Base-by-base conservation (phyloP, 2,113 vertebrate species). In the Scomber scombrus region DNA sequence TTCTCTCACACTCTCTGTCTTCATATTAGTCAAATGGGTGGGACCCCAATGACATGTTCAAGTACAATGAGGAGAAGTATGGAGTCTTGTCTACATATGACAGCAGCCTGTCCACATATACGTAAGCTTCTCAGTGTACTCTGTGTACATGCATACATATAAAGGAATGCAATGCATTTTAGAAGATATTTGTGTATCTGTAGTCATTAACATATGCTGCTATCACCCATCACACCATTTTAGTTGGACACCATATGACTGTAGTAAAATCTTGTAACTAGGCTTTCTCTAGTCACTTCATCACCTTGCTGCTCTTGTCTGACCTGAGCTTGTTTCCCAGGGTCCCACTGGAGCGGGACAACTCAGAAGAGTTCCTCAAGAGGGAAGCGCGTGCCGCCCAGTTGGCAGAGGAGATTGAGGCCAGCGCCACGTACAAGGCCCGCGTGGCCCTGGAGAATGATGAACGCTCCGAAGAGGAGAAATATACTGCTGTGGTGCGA, bases 1-100 rank as follows among this genome's bases (percentile, higher is more conserved):
- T 3, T 81, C 45, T 69, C 5, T 69, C 50, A 8, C 49, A 65
- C 15, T 54, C 26, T 54, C 29, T 46, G 60, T 78, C 13, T 70
- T 49, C 86, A 34, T 45, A 18, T 77, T 62, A 99, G 98, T 99
- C 97, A 89, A 99, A 99, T 79, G 98, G 98, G 78, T 99, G 98
- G 98, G 98, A 99, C 95, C 97, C 98, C 89, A 99, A 99, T 89
- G 98, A 99, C 92, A 99, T 99, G 98, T 99, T 99, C 94, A 97
- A 98, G 89, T 99, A 97, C 94, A 99, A 99, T 89, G 98, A 99
- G 94, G 98, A 99, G 95, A 98, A 97, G 88, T 98, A 99, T 73
- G 98, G 98, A 81, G 96, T 99, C 80, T 95, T 98, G 78, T 99
- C 98, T 70, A 99, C 98, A 49, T 99, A 99, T 72, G 98, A 99